phyloP scores from a whole-genome alignment of 1,140 invertebrate genomes.

The Idris sp. region DNA sequence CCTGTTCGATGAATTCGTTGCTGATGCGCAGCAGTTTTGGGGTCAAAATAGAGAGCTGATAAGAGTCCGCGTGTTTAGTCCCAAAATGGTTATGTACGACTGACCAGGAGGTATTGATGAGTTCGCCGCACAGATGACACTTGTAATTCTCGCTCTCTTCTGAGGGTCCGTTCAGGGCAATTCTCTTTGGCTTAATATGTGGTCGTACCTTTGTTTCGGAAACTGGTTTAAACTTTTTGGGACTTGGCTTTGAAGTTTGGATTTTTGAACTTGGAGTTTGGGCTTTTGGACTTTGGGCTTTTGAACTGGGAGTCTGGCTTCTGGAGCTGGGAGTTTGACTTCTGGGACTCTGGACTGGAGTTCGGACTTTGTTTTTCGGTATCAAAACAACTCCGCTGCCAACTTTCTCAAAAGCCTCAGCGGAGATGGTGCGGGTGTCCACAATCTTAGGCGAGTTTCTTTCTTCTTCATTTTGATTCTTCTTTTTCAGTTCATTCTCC shows the following conservation, averaged over 20 bases:
- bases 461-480: too few relatives aligned
- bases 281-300: too few relatives aligned
- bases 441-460: conserved; percentile 72
- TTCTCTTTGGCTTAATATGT: conserved; percentile 17
- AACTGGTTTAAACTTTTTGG: too few relatives aligned
- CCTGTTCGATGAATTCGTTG: conserved; percentile 61
- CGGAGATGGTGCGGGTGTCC: conserved; percentile 64
- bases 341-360: too few relatives aligned
- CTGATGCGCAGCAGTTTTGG: conserved; percentile 59
- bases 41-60: conserved; percentile 59
- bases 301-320: too few relatives aligned
- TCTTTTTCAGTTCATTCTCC: conserved; percentile 11
- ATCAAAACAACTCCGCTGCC: too few relatives aligned
- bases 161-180: conserved; percentile 67
- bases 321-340: too few relatives aligned
- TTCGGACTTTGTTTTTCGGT: too few relatives aligned
- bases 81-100: conserved; percentile 66
- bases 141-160: conserved; percentile 59
- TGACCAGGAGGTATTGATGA: conserved; percentile 69
- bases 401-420: conserved; percentile 41
- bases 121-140: conserved; percentile 72
- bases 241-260: too few relatives aligned
- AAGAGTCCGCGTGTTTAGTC: conserved; percentile 65
- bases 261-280: too few relatives aligned
- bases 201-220: too few relatives aligned